Base-by-base conservation (phyloP, 2,797 vertebrate species). In the Brachyalestes nurse region DNA sequence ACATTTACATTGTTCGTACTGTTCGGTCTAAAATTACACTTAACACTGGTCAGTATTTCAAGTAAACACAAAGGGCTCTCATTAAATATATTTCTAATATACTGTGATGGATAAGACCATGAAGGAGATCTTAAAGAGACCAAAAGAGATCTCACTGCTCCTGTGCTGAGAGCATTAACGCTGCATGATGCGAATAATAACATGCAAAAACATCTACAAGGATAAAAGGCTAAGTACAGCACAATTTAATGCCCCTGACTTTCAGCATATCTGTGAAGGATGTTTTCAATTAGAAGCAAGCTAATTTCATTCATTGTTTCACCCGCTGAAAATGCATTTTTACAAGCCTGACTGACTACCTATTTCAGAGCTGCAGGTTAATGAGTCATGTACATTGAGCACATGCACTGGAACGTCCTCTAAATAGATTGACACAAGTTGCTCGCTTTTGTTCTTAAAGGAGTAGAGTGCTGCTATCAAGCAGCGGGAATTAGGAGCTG, bases 341-440 rank as follows among this genome's bases (percentile, higher is more conserved):
- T 92, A 92, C 47, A 93, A 92, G 93, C 89, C 90, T 92, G 88
- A 92, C 90, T 92, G 92, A 86, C 86, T 92, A 87, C 89, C 92
- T 87, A 88, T 92, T 93, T 88, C 90, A 88, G 73, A 84, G 89
- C 90, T 91, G 89, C 86, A 86, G 90, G 93, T 94, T 93, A 94
- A 95, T 94, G 93, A 94, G 93, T 93, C 93, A 92, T 92, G 91
- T 93, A 91, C 92, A 87, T 92, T 91, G 88, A 92, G 91, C 90
- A 82, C 81, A 81, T 76, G 84, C 83, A 90, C 80, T 87, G 87
- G 90, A 94, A 94, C 84, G 94, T 95, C 94, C 94, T 95, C 93
- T 94, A 94, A 93, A 93, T 86, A 92, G 93, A 94, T 91, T 93
- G 92, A 93, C 93, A 92, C 93, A 94, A 93, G 93, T 93, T 91